A percentile compares a stretch with the other conserved stretches of the same genome.
phyloP scores from a whole-genome alignment of 2,113 vertebrate genomes.

The Eulemur rufifrons region DNA sequence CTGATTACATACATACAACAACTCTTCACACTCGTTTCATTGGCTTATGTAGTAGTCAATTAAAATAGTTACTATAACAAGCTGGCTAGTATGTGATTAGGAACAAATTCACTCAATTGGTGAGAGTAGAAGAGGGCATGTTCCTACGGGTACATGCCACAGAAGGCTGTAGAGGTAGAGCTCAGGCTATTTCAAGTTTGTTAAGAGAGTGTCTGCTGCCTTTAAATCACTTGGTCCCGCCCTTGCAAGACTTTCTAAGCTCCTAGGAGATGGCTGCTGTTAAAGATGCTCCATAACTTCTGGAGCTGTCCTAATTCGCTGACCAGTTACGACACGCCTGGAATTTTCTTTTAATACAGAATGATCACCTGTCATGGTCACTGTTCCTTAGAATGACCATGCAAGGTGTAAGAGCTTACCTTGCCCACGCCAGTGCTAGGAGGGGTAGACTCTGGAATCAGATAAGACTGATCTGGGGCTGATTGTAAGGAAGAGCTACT shows the following conservation, averaged over 20 bases:
- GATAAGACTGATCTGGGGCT: neutral
- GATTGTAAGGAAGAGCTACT: neutral
- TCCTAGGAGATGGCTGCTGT: neutral
- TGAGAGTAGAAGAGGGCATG: too few species aligned
- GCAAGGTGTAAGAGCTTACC: too few species aligned
- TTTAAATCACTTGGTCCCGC: neutral
- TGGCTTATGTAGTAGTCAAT: neutral
- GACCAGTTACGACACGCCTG: neutral
- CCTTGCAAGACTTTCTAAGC: neutral
- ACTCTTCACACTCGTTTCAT: neutral
- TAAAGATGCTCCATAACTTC: neutral
- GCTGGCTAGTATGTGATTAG: neutral
- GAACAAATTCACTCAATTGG: neutral
- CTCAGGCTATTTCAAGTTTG: too few species aligned
- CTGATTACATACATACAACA: neutral
- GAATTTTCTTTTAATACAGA: neutral
- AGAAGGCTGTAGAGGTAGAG: neutral
- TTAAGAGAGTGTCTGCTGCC: too few species aligned
- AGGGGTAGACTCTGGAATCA: neutral
- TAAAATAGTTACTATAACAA: neutral
- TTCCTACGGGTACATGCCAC: too few species aligned
- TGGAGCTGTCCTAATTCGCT: neutral
- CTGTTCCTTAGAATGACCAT: too few species aligned
- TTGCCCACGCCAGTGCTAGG: neutral
- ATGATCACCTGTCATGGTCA: neutral